Evolutionary conservation across 35 echinoderm and acorn worm genomes (phyloP), one percentile per base, ranked within the genome.

Genomic region (Apostichopus japonicus): DNA sequence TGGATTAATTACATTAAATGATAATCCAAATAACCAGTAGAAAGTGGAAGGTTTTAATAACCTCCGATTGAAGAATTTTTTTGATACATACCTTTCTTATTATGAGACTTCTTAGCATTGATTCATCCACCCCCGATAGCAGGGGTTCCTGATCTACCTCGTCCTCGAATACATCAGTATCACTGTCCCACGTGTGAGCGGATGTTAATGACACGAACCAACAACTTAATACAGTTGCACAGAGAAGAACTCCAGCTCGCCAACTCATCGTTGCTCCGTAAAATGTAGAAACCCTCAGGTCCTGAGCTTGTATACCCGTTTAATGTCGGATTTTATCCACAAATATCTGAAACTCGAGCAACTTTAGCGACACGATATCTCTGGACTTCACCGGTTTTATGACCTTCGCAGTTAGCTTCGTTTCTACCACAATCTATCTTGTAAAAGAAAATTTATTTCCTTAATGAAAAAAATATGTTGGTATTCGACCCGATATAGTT

Each of bases 61-160:
- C 33, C 33, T 44, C 33, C 33, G 33, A 44, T 44, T 44, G 2
- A 44, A 44, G 33, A 44, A n/a, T n/a, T n/a, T n/a, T n/a, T n/a
- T n/a, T n/a, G 33, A 44, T 44, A 61, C 57, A 19, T 15, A 75
- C 71, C 71, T 75, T 75, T 75, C 71, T 1, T 75, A 75, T 75
- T 75, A 75, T 75, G 71, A 75, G 71, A 75, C 71, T 75, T 75
- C 71, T 75, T 19, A 75, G 22, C 71, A 75, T 75, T 75, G 71
- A 75, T 75, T 75, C 71, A 75, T 75, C 71, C 71, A 75, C 71
- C 71, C 71, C 71, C 17, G 71, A 75, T 75, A 75, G 71, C 71
- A 75, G 16, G 71, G 71, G 7, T 75, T 19, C n/a, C 6, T 75
- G 15, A 14, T 75, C 71, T 75, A 75, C 15, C 14, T 75, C n/a